Base-by-base conservation (phyloP, 2,113 vertebrate genomes). In the Bujurquina vittata region DNA sequence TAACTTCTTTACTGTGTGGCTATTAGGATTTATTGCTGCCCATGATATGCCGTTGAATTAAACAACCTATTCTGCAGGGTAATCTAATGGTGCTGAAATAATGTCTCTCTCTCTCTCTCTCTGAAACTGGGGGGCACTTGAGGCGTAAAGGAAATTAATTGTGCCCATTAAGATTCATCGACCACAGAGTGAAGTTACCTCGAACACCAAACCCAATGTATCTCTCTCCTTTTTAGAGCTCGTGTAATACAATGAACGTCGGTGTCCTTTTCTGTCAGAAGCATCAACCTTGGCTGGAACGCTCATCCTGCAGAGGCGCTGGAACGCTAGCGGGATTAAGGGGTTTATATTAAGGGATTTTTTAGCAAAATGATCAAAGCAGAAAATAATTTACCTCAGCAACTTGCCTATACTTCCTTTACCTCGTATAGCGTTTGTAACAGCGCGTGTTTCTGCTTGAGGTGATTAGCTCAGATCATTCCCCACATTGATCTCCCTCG, bases 1-100 rank as follows among this genome's bases (percentile, higher is more conserved):
- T 85, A 85, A 91, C 86, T 85, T 88, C 89, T 91, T 87, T 84
- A 88, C 83, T 85, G 84, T 91, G 85, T 84, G 84, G 88, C 91
- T 87, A 89, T 92, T 89, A 81, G 72, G 87, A 93, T 94, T 94
- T 94, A 92, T 92, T 73, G 88, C 89, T 43, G 60, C 75, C 90
- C 81, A 35, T 78, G 62, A 88, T 92, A 90, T 87, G 86, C 85
- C 77, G 56, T 79, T 81, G 85, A 91, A 91, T 92, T 92, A 93
- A 93, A 91, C 89, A 90, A 83, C 79, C 88, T 82, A 87, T 92
- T 92, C 88, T 86, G 89, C 80, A 88, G 88, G 79, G 76, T 91
- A 87, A 92, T 90, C 85, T 92, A 93, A 95, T 95, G 92, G 88
- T 76, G 86, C 93, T 92, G 94, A 94, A 94, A 94, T 91, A 92